Evolutionary conservation across 2,888 invertebrate genomes (phyloP), one percentile per base, ranked within the genome.

Genomic region (Perithous albicinctus): DNA sequence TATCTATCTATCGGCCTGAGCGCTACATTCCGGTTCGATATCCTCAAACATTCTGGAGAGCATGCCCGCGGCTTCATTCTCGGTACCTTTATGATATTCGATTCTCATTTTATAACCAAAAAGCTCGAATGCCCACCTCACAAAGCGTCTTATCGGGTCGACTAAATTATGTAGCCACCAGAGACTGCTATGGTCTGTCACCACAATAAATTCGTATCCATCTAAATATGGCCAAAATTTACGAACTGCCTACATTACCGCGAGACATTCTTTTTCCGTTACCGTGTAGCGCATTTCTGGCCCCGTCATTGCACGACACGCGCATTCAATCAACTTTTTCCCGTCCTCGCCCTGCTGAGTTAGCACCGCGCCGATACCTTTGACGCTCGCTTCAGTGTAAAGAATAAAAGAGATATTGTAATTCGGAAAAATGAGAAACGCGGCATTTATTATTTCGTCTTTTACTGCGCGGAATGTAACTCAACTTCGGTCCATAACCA

Each of bases 341-440:
- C 0, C 8, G 0, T 66, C 82, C 8, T 66, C 72, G 5, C 29
- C 54, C 18, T 26, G 35, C 10, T 85, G 80, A 3, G 75, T 79
- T 2, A 85, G 29, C 5, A 83, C 79, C 0, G 78, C 79, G 0
- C 81, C 81, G 0, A 85, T 7, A 0, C 74, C 79, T 1, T 54
- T 64, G n/a, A 63, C 64, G 32, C 78, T 85, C 1, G 78, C 81
- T 29, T 83, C 80, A 0, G 78, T 80, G 12, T 83, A 83, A 1
- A 84, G 23, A 3, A 43, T 48, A 20, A 76, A 78, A 2, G 46
- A 61, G 0, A 67, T 0, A 76, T 84, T 80, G 54, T 77, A 78
- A 43, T 78, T 38, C 0, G 83, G 81, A 1, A 64, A 81, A 0
- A 64, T 38, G 10, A 83, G 18, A 5, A 77, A 72, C 1, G 63